A percentile compares a stretch with the other conserved stretches of the same genome.
These are phyloP conservation scores for Ectropis crepuscularia DNA, from an alignment of 2,888 invertebrate species.

Conservation along the genomic window DNA sequence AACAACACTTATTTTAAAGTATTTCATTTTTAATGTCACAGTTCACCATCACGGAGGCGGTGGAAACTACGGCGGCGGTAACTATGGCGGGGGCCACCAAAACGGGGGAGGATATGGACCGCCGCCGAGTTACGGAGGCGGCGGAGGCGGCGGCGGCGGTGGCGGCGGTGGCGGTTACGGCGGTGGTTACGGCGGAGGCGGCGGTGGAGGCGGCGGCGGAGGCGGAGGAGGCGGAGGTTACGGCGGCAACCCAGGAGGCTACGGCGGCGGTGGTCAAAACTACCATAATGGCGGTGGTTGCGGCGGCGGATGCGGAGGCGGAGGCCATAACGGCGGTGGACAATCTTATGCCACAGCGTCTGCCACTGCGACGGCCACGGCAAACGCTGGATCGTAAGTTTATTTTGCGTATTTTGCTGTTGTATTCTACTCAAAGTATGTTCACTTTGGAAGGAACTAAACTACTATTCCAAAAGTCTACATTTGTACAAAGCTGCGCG, in stretches of 20 bases:
- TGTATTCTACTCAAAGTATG: too few relatives aligned
- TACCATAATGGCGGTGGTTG: constrained; percentile 32
- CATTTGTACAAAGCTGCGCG: too few relatives aligned
- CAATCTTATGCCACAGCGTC: background rate
- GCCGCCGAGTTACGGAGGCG: constrained; percentile 42
- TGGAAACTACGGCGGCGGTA: constrained; percentile 36
- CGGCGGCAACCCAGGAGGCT: constrained; percentile 39
- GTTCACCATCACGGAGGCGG: constrained; percentile 27
- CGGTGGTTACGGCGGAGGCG: constrained; percentile 40
- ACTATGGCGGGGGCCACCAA: constrained; percentile 39
- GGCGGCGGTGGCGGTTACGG: constrained; percentile 42
- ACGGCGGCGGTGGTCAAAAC: constrained; percentile 30
- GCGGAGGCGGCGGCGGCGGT: constrained; percentile 38
- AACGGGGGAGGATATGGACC: constrained; percentile 40
- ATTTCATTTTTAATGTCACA: background rate
- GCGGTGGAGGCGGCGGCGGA: constrained; percentile 40
- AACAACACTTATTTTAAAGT: background rate
- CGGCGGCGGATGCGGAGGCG: constrained; percentile 35
- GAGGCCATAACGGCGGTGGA: constrained; percentile 14
- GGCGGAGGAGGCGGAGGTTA: constrained; percentile 43
- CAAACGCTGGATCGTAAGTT: too few relatives aligned
- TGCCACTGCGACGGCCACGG: too few relatives aligned
- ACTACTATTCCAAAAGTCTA: too few relatives aligned
- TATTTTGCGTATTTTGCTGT: too few relatives aligned
- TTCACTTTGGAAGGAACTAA: too few relatives aligned